phyloP scores from a whole-genome alignment of 2,797 vertebrate species.

The Chrysocyon brachyurus region DNA sequence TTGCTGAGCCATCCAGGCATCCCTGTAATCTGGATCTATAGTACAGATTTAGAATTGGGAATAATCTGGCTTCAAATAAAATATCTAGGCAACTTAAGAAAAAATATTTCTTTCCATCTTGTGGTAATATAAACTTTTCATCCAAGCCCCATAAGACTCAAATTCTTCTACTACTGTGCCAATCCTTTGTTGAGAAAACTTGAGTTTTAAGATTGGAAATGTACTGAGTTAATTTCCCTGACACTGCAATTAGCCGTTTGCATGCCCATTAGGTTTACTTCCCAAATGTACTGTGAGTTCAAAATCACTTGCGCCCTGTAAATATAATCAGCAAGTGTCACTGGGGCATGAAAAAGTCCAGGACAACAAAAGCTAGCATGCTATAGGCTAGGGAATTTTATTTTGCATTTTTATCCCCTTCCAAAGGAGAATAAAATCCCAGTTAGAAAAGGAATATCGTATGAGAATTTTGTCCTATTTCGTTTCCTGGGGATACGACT shows the following conservation, averaged over 20 bases:
- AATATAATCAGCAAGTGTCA: constrained; percentile 59
- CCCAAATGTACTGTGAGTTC: constrained; percentile 33
- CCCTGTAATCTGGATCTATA: constrained; percentile 69
- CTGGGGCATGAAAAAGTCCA: neutral
- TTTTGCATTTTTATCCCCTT: constrained; percentile 6
- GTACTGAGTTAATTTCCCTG: constrained; percentile 33
- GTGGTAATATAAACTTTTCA: constrained; percentile 55
- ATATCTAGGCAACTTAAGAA: constrained; percentile 46
- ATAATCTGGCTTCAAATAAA: constrained; percentile 76
- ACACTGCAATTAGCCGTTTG: neutral
- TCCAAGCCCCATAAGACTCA: constrained; percentile 60
- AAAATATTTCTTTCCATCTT: constrained; percentile 63
- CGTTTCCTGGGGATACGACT: neutral
- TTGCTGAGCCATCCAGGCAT: no score
- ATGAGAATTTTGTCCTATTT: constrained; percentile 12
- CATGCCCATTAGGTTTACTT: constrained; percentile 56
- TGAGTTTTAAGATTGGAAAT: constrained; percentile 62
- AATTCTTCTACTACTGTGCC: constrained; percentile 42
- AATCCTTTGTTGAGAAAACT: constrained; percentile 58
- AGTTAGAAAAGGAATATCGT: constrained; percentile 26
- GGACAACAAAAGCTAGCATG: neutral
- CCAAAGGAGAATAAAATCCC: neutral
- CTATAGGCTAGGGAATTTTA: constrained; percentile 19
- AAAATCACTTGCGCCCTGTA: constrained; percentile 53
- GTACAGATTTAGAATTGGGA: constrained; percentile 53